These are phyloP conservation scores for Gymnocephalus cernua DNA, from an alignment of 2,113 vertebrate genomes.

Conservation along the genomic window DNA sequence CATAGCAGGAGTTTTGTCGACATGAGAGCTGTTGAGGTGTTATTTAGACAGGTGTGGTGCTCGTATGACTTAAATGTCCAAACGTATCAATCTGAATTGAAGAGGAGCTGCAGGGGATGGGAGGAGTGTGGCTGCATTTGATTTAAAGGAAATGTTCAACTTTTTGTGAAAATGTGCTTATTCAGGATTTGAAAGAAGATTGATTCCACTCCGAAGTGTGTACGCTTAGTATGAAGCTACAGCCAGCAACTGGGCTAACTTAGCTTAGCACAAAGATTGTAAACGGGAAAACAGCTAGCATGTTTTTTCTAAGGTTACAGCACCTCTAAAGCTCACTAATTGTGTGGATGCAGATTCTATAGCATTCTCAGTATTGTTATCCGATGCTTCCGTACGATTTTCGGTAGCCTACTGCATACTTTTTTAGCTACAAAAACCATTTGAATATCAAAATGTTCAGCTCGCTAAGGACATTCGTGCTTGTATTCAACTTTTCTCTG, in stretches of 20 bases:
- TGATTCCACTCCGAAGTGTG: neutral
- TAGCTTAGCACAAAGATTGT: neutral
- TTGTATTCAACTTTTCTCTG: no score
- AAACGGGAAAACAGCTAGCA: neutral
- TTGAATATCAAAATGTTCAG: no score
- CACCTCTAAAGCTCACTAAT: neutral
- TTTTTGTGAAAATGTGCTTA: neutral
- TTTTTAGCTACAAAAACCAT: no score
- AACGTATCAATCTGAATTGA: conserved; percentile 35
- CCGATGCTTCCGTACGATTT: no score
- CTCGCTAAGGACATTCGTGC: no score
- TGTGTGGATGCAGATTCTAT: neutral
- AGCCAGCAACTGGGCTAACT: neutral
- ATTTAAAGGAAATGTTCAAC: conserved; percentile 20
- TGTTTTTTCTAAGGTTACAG: neutral
- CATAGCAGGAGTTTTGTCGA: conserved; percentile 19
- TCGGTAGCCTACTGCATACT: no score
- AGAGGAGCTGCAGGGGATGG: conserved; percentile 13
- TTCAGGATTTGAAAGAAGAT: neutral
- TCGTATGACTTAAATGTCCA: conserved; percentile 35
- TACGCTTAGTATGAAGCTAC: neutral
- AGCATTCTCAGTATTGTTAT: no score
- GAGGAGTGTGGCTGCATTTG: neutral
- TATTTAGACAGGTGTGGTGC: conserved; percentile 69
- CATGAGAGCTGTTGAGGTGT: conserved; percentile 39